These are phyloP conservation scores for Drosophila pegasa DNA, from an alignment of 2,888 invertebrate species.

Conservation along the genomic window DNA sequence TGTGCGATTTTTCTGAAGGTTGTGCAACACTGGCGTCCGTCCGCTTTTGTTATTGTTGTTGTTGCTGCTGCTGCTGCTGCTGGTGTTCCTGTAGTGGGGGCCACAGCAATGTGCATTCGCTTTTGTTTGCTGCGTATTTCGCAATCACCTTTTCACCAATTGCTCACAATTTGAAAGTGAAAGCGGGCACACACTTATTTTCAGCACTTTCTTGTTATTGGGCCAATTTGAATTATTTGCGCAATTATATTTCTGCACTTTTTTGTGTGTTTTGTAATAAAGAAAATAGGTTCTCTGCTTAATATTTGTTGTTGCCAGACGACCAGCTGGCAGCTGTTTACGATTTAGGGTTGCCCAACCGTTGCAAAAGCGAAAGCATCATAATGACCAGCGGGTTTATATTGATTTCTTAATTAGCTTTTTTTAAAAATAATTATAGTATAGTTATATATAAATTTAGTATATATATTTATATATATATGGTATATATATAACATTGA, in stretches of 20 bases:
- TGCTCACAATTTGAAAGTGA: conserved; percentile 23
- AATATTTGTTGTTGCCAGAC: conserved; percentile 65
- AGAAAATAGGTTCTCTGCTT: conserved; percentile 56
- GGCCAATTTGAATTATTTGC: conserved; percentile 17
- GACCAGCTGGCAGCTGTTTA: conserved; percentile 69
- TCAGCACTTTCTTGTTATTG: background rate
- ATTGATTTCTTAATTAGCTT: too few relatives aligned
- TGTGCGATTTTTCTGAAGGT: conserved; percentile 27
- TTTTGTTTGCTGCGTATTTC: conserved; percentile 57
- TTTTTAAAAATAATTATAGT: too few relatives aligned
- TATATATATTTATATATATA: too few relatives aligned
- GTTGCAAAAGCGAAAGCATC: too few relatives aligned
- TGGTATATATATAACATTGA: too few relatives aligned
- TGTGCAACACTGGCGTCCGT: conserved; percentile 67
- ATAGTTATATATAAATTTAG: too few relatives aligned
- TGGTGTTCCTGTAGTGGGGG: conserved; percentile 27
- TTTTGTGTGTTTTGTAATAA: conserved; percentile 60
- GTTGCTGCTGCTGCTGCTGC: conserved; percentile 47
- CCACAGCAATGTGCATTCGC: conserved; percentile 43
- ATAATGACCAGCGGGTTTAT: too few relatives aligned
- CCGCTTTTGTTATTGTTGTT: conserved; percentile 52
- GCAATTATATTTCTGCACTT: conserved; percentile 23
- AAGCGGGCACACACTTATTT: background rate
- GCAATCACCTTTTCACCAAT: conserved; percentile 62
- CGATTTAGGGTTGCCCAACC: conserved; percentile 60